These are phyloP conservation scores for Phaethornis superciliosus DNA, from an alignment of 2,113 vertebrate species.

Conservation along the genomic window DNA sequence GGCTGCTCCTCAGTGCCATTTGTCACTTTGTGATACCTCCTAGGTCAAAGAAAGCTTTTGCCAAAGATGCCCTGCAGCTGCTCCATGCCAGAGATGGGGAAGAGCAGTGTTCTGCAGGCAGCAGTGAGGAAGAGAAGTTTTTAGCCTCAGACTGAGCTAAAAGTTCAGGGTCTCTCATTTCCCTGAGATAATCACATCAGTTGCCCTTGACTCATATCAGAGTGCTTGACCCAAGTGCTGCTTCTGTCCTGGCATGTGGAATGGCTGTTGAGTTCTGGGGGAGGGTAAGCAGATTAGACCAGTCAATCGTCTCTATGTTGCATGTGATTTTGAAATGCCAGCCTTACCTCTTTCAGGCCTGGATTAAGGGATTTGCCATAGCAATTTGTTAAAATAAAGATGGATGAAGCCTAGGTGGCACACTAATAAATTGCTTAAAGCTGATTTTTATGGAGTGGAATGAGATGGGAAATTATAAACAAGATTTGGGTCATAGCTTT, in stretches of 20 bases:
- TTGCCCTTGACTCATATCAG: conserved; percentile 24
- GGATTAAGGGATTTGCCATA: conserved; percentile 78
- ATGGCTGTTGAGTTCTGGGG: conserved; percentile 34
- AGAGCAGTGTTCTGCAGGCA: background rate
- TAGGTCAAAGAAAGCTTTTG: background rate
- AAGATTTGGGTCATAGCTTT: conserved; percentile 59
- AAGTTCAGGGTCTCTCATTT: background rate
- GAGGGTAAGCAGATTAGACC: conserved; percentile 74
- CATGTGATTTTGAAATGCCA: conserved; percentile 68
- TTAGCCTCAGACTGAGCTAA: background rate
- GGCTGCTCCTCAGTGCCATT: background rate
- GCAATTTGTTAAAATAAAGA: conserved; percentile 78
- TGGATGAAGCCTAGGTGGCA: conserved; percentile 63
- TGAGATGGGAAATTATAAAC: conserved; percentile 59
- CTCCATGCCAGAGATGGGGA: background rate
- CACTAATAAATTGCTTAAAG: conserved; percentile 75
- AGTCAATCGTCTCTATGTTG: conserved; percentile 61
- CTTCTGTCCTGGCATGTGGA: conserved; percentile 45
- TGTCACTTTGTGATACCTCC: accelerated
- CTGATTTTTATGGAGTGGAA: conserved; percentile 66
- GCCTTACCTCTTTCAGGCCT: conserved; percentile 63
- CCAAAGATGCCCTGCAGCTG: background rate
- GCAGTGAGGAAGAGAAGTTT: background rate
- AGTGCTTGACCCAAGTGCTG: conserved; percentile 32
- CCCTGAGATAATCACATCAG: background rate